Evolutionary conservation across 2,888 invertebrate genomes (phyloP).

Genomic region (Itoplectis maculator): DNA sequence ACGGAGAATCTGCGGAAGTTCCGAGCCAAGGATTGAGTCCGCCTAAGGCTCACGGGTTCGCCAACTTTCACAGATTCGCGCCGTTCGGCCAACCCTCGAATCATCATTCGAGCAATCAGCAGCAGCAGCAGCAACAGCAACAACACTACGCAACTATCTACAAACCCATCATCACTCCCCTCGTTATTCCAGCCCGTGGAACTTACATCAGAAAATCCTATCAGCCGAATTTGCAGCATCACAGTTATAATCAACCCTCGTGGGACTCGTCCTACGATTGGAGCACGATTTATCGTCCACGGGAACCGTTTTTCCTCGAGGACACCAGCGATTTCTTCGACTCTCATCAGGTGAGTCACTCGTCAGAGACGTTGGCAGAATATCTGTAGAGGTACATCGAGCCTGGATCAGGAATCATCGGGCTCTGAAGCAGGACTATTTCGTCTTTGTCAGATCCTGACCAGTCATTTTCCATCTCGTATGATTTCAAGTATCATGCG

Average conservation of each 20-base stretch:
- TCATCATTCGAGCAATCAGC: constrained; percentile 58
- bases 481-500: background rate
- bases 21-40: constrained; percentile 34
- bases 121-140: constrained; percentile 39
- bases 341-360: constrained; percentile 75
- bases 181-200: constrained; percentile 72
- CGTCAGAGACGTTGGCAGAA: constrained; percentile 30
- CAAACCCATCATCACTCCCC: constrained; percentile 75
- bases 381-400: background rate
- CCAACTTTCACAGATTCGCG: constrained; percentile 68
- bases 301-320: constrained; percentile 72
- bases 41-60: constrained; percentile 71
- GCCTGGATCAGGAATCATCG: too few relatives aligned
- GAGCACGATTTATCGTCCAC: constrained; percentile 74
- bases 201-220: constrained; percentile 63
- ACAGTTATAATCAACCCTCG: constrained; percentile 56
- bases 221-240: constrained; percentile 57
- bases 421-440: too few relatives aligned
- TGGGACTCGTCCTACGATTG: constrained; percentile 77
- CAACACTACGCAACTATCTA: constrained; percentile 67
- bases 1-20: constrained; percentile 21
- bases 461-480: background rate
- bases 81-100: constrained; percentile 43
- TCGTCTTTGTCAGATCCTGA: too few relatives aligned
- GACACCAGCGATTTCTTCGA: constrained; percentile 73